Conservation (phyloP, 1,140 invertebrate genomes). For the Homalodisca vitripennis region DNA sequence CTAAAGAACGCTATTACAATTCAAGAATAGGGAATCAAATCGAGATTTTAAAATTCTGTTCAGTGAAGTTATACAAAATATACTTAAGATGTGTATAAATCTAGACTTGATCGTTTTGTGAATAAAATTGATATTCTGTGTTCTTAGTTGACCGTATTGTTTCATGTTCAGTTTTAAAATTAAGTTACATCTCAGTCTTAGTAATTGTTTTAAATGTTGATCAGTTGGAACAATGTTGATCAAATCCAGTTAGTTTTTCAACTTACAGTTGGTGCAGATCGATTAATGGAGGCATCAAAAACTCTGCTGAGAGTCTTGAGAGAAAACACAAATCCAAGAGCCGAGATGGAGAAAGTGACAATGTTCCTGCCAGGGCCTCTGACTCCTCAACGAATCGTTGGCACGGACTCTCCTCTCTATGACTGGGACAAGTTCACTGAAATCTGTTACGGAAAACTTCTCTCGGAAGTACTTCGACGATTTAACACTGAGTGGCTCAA, state of each 20-base stretch:
- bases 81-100: too few relatives aligned
- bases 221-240: constrained; percentile 1
- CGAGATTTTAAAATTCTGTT: too few relatives aligned
- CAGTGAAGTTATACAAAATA: too few relatives aligned
- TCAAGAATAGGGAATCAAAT: too few relatives aligned
- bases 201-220: too few relatives aligned
- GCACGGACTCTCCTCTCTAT: constrained; percentile 45
- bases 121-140: too few relatives aligned
- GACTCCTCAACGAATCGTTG: constrained; percentile 61
- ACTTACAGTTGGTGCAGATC: constrained; percentile 22
- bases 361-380: constrained; percentile 57
- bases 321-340: constrained; percentile 13
- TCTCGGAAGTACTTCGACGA: constrained; percentile 17
- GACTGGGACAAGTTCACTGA: constrained; percentile 43
- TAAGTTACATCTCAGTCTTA: too few relatives aligned
- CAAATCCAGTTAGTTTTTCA: constrained; percentile 27
- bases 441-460: constrained; percentile 24
- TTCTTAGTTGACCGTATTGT: too few relatives aligned
- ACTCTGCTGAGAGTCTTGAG: not conserved
- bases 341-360: constrained; percentile 18
- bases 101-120: too few relatives aligned
- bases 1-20: too few relatives aligned
- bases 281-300: not conserved
- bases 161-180: too few relatives aligned
- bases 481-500: constrained; percentile 2